phyloP scores from a whole-genome alignment of 2,888 invertebrate genomes.

The Venusia cambrica region DNA sequence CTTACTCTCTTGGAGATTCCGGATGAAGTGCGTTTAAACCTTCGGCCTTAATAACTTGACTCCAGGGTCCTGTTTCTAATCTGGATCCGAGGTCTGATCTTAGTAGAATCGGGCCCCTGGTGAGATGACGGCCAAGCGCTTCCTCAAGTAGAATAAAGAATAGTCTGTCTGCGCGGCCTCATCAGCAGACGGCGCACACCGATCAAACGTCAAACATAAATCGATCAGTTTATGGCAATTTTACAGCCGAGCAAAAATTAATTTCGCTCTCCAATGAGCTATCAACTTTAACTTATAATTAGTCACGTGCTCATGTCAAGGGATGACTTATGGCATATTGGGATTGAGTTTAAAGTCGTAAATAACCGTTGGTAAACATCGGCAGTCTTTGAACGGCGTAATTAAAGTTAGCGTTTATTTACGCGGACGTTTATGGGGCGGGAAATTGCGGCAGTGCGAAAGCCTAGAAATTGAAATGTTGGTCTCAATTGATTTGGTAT shows the following conservation, averaged over 20 bases:
- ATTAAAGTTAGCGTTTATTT: slow-evolving; percentile 29
- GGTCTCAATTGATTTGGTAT: slow-evolving; percentile 8
- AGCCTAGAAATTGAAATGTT: slow-evolving; percentile 12
- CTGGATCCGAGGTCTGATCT: too few species aligned
- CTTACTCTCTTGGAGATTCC: too few species aligned
- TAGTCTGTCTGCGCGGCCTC: too few species aligned
- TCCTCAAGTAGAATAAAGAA: too few species aligned
- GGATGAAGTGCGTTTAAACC: too few species aligned
- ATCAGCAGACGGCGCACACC: background rate
- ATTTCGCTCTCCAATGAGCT: slow-evolving; percentile 44
- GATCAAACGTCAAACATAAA: slow-evolving; percentile 35
- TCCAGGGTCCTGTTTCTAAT: too few species aligned
- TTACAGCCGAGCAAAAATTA: slow-evolving; percentile 53
- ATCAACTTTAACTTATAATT: slow-evolving; percentile 58
- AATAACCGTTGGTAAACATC: slow-evolving; percentile 32
- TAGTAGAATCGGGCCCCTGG: too few species aligned
- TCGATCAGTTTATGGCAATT: slow-evolving; percentile 46
- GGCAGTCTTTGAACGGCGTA: slow-evolving; percentile 34
- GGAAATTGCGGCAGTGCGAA: slow-evolving; percentile 13
- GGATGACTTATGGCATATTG: slow-evolving; percentile 64
- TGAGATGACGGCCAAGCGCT: too few species aligned
- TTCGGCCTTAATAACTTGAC: too few species aligned
- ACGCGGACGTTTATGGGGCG: slow-evolving; percentile 20
- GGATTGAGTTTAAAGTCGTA: slow-evolving; percentile 32
- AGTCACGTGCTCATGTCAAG: slow-evolving; percentile 53